Evolutionary conservation across 2,797 vertebrate species (phyloP).

Genomic region (Melanotaenia maccullochi): DNA sequence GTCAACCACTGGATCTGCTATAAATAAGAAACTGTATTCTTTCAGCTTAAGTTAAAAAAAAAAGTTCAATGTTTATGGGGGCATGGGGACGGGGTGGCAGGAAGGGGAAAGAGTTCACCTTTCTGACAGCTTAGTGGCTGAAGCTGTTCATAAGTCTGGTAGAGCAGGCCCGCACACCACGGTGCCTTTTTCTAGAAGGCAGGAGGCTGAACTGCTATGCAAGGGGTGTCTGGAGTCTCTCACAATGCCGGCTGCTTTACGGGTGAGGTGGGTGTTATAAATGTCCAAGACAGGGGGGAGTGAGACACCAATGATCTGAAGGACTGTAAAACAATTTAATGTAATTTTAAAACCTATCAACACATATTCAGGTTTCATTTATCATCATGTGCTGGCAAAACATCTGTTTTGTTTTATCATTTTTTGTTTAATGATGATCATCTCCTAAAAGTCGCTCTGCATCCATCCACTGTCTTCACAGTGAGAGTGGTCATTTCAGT

Average conservation of each 20-base stretch:
- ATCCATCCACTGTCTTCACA: constrained; percentile 59
- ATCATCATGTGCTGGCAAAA: neutral
- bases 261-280: too few relatives aligned
- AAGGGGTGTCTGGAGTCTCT: too few relatives aligned
- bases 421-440: neutral
- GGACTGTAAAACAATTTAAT: neutral
- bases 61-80: too few relatives aligned
- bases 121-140: too few relatives aligned
- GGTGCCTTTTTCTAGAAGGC: too few relatives aligned
- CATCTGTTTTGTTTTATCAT: neutral
- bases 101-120: too few relatives aligned
- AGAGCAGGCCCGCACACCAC: too few relatives aligned
- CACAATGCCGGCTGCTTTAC: too few relatives aligned
- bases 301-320: neutral
- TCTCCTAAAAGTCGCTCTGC: constrained; percentile 20
- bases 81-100: too few relatives aligned
- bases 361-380: neutral
- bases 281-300: too few relatives aligned
- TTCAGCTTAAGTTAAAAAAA: neutral
- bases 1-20: neutral
- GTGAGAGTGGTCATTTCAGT: constrained; percentile 58
- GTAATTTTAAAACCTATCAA: neutral
- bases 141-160: too few relatives aligned
- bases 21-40: neutral
- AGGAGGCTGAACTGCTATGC: too few relatives aligned